Percentiles rank a stretch among this genome's conserved stretches.
Evolutionary conservation across 2,888 invertebrate genomes (phyloP).

Genomic region (Phragmatobia fuliginosa): DNA sequence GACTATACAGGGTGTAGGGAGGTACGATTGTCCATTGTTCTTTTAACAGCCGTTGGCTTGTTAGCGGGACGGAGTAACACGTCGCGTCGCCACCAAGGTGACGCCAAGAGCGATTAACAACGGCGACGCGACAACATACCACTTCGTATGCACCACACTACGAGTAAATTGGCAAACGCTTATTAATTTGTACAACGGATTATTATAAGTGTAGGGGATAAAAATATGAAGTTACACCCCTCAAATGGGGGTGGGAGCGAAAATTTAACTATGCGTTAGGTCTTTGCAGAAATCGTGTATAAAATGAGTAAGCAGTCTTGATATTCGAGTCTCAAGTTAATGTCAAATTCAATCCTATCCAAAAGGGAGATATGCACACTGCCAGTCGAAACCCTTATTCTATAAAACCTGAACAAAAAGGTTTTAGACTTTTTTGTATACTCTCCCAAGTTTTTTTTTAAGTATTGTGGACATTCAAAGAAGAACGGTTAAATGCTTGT

Average conservation of each 20-base stretch:
- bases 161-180: constrained; percentile 45
- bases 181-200: constrained; percentile 40
- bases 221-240: background rate
- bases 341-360: background rate
- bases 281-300: background rate
- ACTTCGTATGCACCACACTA: constrained; percentile 41
- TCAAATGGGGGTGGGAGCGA: background rate
- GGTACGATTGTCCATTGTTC: constrained; percentile 83
- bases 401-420: background rate
- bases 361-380: no score
- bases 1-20: constrained; percentile 39
- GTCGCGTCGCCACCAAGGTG: constrained; percentile 57
- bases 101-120: constrained; percentile 65
- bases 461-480: background rate
- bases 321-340: background rate
- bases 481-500: background rate
- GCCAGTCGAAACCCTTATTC: background rate
- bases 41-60: constrained; percentile 83
- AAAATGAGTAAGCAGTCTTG: background rate
- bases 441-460: background rate
- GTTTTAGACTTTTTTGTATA: background rate
- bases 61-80: constrained; percentile 66
- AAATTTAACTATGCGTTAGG: background rate
- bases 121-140: constrained; percentile 46
- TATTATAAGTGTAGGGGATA: constrained; percentile 2